Conservation (phyloP, 2,888 invertebrate species). For the Leucozona laternaria region DNA sequence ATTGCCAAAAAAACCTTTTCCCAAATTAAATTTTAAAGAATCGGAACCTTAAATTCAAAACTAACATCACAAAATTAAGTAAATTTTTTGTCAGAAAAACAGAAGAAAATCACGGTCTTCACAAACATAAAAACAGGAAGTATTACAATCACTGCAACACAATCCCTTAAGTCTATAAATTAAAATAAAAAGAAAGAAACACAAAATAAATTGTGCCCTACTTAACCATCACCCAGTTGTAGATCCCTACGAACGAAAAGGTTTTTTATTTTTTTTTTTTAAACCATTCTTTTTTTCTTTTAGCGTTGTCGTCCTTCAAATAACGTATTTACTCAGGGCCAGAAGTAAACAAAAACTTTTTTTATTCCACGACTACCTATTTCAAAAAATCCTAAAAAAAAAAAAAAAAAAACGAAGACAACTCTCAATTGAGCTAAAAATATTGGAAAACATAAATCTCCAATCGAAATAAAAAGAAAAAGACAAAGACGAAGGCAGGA, state of each 20-base stretch:
- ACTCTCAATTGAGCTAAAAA: slow-evolving; percentile 69
- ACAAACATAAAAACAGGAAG: slow-evolving; percentile 20
- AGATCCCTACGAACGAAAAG: not conserved
- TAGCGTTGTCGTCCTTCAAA: slow-evolving; percentile 8
- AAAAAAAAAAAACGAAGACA: slow-evolving; percentile 19
- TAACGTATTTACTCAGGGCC: slow-evolving; percentile 36
- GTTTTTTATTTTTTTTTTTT: not conserved
- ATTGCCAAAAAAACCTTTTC: not conserved
- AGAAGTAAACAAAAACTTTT: slow-evolving; percentile 14
- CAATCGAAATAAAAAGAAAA: slow-evolving; percentile 34
- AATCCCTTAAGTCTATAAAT: slow-evolving; percentile 44
- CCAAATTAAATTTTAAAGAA: not conserved
- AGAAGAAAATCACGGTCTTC: not conserved
- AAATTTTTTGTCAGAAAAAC: not conserved
- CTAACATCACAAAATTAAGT: not conserved
- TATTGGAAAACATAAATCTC: slow-evolving; percentile 71
- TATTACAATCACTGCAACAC: slow-evolving; percentile 35
- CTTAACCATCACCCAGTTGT: slow-evolving; percentile 1
- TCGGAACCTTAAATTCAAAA: not conserved
- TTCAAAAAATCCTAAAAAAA: not conserved
- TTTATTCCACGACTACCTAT: not conserved
- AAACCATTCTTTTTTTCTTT: not conserved
- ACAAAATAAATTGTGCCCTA: slow-evolving; percentile 22
- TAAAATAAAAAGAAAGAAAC: slow-evolving; percentile 7
- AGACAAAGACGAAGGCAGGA: slow-evolving; percentile 30